These are phyloP conservation scores for Amphiura filiformis DNA, from an alignment of 35 echinoderm and acorn worm species.

Conservation along the genomic window DNA sequence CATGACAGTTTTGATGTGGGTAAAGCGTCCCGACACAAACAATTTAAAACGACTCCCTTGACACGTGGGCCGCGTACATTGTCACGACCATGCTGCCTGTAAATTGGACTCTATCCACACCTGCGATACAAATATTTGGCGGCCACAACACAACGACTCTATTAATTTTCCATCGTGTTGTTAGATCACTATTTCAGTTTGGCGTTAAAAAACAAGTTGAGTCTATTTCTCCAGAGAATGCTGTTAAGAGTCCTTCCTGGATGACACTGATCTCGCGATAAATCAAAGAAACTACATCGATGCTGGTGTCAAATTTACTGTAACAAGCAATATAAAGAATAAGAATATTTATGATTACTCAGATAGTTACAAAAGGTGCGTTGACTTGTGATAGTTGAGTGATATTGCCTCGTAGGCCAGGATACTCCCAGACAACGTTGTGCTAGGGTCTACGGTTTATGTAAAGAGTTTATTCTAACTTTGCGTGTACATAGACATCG, in stretches of 20 bases:
- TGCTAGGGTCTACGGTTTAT: too few species aligned
- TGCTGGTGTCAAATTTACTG: slow-evolving; percentile 1
- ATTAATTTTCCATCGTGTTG: slow-evolving; percentile 3
- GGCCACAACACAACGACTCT: neutral
- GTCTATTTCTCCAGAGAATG: slow-evolving; percentile 9
- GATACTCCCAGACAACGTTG: neutral
- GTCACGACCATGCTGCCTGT: neutral
- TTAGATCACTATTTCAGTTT: too few species aligned
- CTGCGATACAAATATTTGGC: neutral
- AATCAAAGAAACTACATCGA: neutral
- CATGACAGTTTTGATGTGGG: slow-evolving; percentile 5
- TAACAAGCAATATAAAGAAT: neutral
- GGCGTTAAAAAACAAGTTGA: neutral
- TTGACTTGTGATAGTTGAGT: neutral
- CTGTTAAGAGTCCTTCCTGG: neutral
- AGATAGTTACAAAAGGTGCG: neutral
- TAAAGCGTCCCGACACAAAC: neutral
- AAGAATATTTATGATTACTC: neutral
- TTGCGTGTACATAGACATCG: neutral
- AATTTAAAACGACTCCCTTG: neutral
- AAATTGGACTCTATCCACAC: neutral
- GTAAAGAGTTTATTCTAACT: neutral
- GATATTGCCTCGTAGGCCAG: neutral
- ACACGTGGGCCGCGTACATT: neutral
- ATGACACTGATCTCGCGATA: neutral